Evolutionary conservation across 1,140 invertebrate species (phyloP).

Genomic region (Leptopilina clavipes): DNA sequence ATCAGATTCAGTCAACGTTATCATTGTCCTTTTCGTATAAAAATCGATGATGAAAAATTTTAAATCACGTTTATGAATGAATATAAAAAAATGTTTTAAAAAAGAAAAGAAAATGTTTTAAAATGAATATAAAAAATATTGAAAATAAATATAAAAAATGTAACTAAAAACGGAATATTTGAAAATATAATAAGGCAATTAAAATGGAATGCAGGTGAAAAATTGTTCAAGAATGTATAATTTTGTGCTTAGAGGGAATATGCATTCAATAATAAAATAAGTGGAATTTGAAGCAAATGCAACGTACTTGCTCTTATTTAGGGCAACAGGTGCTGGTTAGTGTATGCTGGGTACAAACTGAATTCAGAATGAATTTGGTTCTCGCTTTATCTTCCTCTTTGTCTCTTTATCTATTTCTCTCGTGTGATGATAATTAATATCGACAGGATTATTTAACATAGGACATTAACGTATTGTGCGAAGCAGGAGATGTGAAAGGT

Average conservation of each 20-base stretch:
- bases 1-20: not conserved
- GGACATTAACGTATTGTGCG: not conserved
- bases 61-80: too few relatives aligned
- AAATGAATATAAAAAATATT: too few relatives aligned
- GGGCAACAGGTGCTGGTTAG: constrained; percentile 30
- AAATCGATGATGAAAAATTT: too few relatives aligned
- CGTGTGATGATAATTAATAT: not conserved
- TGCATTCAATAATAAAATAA: constrained; percentile 19
- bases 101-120: too few relatives aligned
- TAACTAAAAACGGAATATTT: too few relatives aligned
- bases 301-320: constrained; percentile 27
- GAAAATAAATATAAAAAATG: too few relatives aligned
- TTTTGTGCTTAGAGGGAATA: not conserved
- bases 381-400: not conserved
- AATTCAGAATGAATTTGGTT: constrained; percentile 3
- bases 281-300: constrained; percentile 16
- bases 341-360: constrained; percentile 6
- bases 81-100: too few relatives aligned
- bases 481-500: not conserved
- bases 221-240: not conserved
- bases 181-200: too few relatives aligned
- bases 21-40: too few relatives aligned
- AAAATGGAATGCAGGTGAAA: not conserved
- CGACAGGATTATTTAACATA: not conserved
- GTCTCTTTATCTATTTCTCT: constrained; percentile 19